Evolutionary conservation across 2,797 vertebrate genomes (phyloP).

Genomic region (Gila robusta): DNA sequence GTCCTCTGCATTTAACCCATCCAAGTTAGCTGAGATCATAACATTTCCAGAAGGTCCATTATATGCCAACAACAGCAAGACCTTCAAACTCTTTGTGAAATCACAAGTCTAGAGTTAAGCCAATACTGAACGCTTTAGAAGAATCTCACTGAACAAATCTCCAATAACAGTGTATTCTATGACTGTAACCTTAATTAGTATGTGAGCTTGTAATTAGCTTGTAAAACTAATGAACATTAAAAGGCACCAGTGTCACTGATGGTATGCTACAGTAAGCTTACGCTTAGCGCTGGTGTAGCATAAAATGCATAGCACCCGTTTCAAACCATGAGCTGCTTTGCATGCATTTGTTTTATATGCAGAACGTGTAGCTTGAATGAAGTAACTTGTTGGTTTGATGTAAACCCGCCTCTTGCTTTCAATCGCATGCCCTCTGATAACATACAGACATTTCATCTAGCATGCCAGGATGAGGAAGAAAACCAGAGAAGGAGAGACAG

Average conservation of each 20-base stretch:
- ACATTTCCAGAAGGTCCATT: conserved; percentile 1
- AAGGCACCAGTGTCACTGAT: conserved; percentile 23
- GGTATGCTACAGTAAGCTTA: conserved; percentile 14
- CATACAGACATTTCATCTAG: conserved; percentile 11
- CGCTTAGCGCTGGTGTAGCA: neutral
- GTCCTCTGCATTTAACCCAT: too few species aligned
- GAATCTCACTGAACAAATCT: neutral
- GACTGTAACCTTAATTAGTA: conserved; percentile 46
- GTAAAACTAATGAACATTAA: conserved; percentile 51
- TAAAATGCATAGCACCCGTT: neutral
- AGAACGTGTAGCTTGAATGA: neutral
- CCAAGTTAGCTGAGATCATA: neutral
- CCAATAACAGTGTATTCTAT: conserved; percentile 16
- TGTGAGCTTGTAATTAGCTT: conserved; percentile 42
- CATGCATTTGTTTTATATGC: neutral
- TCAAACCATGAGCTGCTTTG: neutral
- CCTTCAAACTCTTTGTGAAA: conserved; percentile 13
- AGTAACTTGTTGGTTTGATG: neutral
- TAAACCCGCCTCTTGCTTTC: neutral
- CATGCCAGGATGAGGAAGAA: neutral
- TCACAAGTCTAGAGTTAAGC: neutral
- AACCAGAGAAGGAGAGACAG: neutral
- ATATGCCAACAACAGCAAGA: neutral
- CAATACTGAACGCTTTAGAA: conserved; percentile 2
- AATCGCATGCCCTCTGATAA: neutral